phyloP scores from a whole-genome alignment of 1,140 invertebrate genomes.

The Euborellia annulipes region DNA sequence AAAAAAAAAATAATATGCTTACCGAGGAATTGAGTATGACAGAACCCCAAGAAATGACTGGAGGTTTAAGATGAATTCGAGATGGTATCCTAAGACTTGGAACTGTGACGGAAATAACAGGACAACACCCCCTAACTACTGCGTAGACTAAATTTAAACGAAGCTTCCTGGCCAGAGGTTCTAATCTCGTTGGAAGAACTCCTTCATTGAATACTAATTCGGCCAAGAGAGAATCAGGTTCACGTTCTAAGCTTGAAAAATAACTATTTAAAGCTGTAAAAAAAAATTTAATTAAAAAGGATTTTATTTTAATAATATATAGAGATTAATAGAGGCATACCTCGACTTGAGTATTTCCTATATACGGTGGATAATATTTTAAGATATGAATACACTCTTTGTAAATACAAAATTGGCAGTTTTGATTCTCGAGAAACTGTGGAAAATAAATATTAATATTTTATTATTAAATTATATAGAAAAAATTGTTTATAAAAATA shows the following conservation, averaged over 20 bases:
- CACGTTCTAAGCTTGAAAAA: slow-evolving; percentile 22
- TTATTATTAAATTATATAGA: no score
- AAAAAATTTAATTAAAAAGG: slow-evolving; percentile 13
- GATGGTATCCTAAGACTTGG: slow-evolving; percentile 12
- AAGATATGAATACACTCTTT: slow-evolving; percentile 19
- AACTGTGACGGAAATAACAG: slow-evolving; percentile 25
- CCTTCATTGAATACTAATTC: slow-evolving; percentile 37
- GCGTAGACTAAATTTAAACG: slow-evolving; percentile 41
- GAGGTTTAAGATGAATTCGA: no score
- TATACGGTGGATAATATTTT: slow-evolving; percentile 19
- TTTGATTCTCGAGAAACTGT: neutral
- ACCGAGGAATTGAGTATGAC: no score
- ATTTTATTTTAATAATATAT: neutral
- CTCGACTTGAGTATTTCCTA: slow-evolving; percentile 12
- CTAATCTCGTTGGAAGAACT: slow-evolving; percentile 35
- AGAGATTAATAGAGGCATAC: slow-evolving; percentile 1
- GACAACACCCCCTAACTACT: slow-evolving; percentile 36
- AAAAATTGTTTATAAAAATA: no score
- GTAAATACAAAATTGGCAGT: slow-evolving; percentile 17
- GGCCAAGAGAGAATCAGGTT: slow-evolving; percentile 25
- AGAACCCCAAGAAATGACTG: no score
- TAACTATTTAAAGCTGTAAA: slow-evolving; percentile 13
- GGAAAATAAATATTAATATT: no score
- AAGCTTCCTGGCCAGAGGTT: slow-evolving; percentile 32
- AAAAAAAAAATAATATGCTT: no score